phyloP scores from a whole-genome alignment of 2,888 invertebrate genomes.

The Coronaproctus castanopsis region DNA sequence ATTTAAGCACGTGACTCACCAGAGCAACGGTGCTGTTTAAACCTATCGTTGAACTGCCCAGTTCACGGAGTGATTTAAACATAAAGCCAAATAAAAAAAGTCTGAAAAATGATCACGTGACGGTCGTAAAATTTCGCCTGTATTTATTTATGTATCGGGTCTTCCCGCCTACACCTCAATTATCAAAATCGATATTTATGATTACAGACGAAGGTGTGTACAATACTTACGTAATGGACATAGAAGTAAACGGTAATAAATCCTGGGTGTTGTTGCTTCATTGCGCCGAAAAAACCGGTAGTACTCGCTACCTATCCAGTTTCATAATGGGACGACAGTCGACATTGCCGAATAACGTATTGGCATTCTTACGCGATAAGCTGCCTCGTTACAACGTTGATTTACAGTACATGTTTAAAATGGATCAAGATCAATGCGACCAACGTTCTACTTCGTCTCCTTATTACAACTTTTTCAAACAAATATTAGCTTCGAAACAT shows the following conservation, averaged over 20 bases:
- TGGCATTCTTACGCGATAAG: slow-evolving; percentile 52
- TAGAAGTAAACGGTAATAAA: slow-evolving; percentile 42
- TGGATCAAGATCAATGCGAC: slow-evolving; percentile 47
- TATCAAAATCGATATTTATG: neutral
- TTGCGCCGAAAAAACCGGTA: slow-evolving; percentile 63
- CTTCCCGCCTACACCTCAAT: too few relatives aligned
- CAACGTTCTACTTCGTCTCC: neutral
- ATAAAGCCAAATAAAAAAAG: too few relatives aligned
- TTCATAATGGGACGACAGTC: slow-evolving; percentile 51
- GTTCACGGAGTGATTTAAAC: too few relatives aligned
- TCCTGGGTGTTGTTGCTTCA: slow-evolving; percentile 67
- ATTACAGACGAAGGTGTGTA: slow-evolving; percentile 48
- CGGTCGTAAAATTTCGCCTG: too few relatives aligned
- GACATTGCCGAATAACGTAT: slow-evolving; percentile 41
- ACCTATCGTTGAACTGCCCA: too few relatives aligned
- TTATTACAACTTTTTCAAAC: neutral
- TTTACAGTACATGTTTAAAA: slow-evolving; percentile 60
- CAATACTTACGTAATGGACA: slow-evolving; percentile 64
- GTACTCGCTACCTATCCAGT: slow-evolving; percentile 58
- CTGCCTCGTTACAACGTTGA: slow-evolving; percentile 62
- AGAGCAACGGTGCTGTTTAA: too few relatives aligned
- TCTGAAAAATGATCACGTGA: too few relatives aligned
- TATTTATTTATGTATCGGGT: too few relatives aligned
- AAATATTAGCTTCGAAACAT: slow-evolving; percentile 5
- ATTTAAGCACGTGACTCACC: too few relatives aligned